These are phyloP conservation scores for Phrynosoma platyrhinos DNA, from an alignment of 2,113 vertebrate species.

Conservation along the genomic window DNA sequence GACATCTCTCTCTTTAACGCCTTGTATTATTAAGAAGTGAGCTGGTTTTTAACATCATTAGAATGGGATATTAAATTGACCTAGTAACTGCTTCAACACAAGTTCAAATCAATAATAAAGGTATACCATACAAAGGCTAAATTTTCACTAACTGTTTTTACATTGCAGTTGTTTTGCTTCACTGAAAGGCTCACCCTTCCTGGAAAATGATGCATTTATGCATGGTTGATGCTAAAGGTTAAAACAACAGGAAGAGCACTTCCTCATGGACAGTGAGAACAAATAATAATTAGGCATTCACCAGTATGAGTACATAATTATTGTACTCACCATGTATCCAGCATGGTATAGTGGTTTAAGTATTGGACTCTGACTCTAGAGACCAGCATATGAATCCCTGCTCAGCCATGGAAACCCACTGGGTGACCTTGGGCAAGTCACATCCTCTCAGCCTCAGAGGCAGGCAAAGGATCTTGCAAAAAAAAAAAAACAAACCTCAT, in stretches of 20 bases:
- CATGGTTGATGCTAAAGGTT: conserved; percentile 55
- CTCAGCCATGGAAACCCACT: too few species aligned
- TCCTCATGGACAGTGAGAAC: neutral
- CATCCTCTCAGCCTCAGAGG: too few species aligned
- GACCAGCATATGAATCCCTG: too few species aligned
- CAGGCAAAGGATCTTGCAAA: too few species aligned
- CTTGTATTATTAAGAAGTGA: conserved; percentile 73
- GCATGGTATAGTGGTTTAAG: too few species aligned
- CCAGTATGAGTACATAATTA: too few species aligned
- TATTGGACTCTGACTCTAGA: too few species aligned
- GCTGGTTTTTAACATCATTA: conserved; percentile 65
- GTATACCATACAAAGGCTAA: conserved; percentile 59
- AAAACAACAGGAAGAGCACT: neutral
- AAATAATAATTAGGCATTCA: too few species aligned
- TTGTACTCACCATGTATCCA: too few species aligned
- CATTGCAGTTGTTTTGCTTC: conserved; percentile 54
- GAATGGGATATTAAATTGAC: conserved; percentile 74
- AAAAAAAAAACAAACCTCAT: too few species aligned
- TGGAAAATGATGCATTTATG: conserved; percentile 57
- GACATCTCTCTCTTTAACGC: conserved; percentile 74
- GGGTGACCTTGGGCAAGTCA: too few species aligned
- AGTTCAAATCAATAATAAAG: conserved; percentile 77
- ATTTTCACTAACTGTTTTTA: conserved; percentile 55
- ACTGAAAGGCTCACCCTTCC: conserved; percentile 40
- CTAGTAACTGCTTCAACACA: conserved; percentile 61